These are phyloP conservation scores for Daubentonia madagascariensis DNA, from an alignment of 2,113 vertebrate species.

Conservation along the genomic window DNA sequence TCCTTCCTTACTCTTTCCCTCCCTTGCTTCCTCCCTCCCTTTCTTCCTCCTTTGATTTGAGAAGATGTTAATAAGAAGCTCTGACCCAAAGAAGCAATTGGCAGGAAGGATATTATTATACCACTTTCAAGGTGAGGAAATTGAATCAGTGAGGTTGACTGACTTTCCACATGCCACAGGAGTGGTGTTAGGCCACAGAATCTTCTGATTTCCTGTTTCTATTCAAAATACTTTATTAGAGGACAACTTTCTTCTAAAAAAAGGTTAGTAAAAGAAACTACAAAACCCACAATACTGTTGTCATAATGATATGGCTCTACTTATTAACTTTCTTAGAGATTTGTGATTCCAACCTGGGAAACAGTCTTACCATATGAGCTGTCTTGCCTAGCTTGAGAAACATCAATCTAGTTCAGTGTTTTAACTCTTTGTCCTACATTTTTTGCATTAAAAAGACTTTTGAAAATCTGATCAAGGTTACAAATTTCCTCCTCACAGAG, in stretches of 20 bases:
- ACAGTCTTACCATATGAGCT: neutral
- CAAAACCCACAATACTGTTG: neutral
- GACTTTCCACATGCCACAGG: neutral
- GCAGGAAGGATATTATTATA: neutral
- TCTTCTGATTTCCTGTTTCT: neutral
- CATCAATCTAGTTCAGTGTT: neutral
- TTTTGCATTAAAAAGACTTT: slow-evolving; percentile 41
- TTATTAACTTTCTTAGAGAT: neutral
- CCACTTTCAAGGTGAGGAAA: neutral
- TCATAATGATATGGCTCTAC: neutral
- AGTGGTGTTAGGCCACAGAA: neutral
- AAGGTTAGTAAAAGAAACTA: neutral
- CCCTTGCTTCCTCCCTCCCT: too few species aligned
- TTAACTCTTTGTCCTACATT: neutral
- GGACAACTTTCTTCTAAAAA: neutral
- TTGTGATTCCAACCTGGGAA: neutral
- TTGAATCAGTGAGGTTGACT: neutral
- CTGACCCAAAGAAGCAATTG: neutral
- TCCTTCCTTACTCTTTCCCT: neutral
- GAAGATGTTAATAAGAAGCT: slow-evolving; percentile 9
- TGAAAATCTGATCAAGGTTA: slow-evolving; percentile 44
- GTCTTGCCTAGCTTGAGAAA: neutral
- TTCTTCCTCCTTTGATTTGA: neutral
- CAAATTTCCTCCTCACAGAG: slow-evolving; percentile 46
- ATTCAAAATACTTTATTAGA: neutral